phyloP scores from a whole-genome alignment of 2,113 vertebrate genomes.

The Bothrops jararaca region DNA sequence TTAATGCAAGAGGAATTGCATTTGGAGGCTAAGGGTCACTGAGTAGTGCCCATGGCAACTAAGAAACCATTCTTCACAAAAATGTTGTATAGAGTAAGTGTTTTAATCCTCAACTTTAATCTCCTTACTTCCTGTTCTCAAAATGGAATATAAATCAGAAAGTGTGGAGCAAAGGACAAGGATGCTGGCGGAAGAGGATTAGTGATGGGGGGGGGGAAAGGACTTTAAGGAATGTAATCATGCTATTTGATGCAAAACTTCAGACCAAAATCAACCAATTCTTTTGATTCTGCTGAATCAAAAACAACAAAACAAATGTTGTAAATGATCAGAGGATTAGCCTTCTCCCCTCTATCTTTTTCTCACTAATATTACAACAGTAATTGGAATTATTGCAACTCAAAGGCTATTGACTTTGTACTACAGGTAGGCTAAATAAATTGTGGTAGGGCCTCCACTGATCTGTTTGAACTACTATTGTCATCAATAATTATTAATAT shows the following conservation, averaged over 20 bases:
- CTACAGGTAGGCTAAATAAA: neutral
- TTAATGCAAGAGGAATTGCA: conserved; percentile 62
- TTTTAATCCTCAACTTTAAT: conserved; percentile 79
- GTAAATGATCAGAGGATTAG: conserved; percentile 48
- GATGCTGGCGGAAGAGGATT: conserved; percentile 71
- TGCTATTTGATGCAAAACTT: conserved; percentile 73
- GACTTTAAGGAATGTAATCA: conserved; percentile 74
- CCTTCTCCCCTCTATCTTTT: conserved; percentile 24
- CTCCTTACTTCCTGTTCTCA: conserved; percentile 75
- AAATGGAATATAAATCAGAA: conserved; percentile 78
- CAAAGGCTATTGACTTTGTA: neutral
- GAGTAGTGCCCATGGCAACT: conserved; percentile 72
- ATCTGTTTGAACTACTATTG: conserved; percentile 3
- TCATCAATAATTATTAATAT: neutral
- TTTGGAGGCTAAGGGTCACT: conserved; percentile 64
- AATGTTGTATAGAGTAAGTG: conserved; percentile 71
- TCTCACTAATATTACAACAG: conserved; percentile 51
- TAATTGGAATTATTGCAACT: conserved; percentile 22
- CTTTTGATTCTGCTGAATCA: conserved; percentile 60
- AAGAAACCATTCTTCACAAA: conserved; percentile 70
- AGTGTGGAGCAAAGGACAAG: conserved; percentile 64
- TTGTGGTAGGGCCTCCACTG: conserved; percentile 30
- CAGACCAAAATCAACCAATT: conserved; percentile 58
- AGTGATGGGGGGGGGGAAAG: conserved; percentile 54
- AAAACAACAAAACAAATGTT: conserved; percentile 57